Conservation (phyloP, 2,888 invertebrate genomes). For the Lapara coniferarum region DNA sequence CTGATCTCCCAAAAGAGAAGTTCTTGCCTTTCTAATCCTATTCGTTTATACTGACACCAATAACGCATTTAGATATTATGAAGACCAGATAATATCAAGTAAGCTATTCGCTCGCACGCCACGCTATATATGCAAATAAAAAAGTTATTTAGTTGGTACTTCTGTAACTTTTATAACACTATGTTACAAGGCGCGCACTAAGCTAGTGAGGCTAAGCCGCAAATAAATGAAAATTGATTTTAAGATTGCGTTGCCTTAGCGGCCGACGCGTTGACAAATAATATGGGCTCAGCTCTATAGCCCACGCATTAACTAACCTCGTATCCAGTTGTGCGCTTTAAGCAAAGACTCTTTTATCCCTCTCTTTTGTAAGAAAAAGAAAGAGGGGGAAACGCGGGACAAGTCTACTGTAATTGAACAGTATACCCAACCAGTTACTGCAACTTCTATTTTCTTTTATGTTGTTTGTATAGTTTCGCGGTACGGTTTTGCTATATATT, state of each 20-base stretch:
- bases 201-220: conserved; percentile 75
- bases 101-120: not conserved
- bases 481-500: conserved; percentile 28
- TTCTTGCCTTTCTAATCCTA: too few species aligned
- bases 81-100: not conserved
- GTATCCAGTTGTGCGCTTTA: conserved; percentile 27
- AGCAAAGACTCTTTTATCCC: conserved; percentile 21
- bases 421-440: conserved; percentile 23
- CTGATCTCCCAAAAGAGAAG: too few species aligned
- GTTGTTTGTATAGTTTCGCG: conserved; percentile 26
- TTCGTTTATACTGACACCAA: too few species aligned
- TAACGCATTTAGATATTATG: not conserved
- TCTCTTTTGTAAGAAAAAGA: conserved; percentile 27
- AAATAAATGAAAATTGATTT: conserved; percentile 84
- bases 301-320: conserved; percentile 53
- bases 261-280: conserved; percentile 76
- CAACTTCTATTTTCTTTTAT: conserved; percentile 31
- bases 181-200: conserved; percentile 63
- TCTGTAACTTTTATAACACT: conserved; percentile 42
- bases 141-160: not conserved
- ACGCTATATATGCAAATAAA: not conserved
- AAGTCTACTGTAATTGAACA: conserved; percentile 27
- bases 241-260: conserved; percentile 72
- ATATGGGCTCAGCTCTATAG: conserved; percentile 58
- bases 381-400: conserved; percentile 21